Evolutionary conservation across 2,113 vertebrate genomes (phyloP).

Genomic region (Orthochromis malagaraziensis): DNA sequence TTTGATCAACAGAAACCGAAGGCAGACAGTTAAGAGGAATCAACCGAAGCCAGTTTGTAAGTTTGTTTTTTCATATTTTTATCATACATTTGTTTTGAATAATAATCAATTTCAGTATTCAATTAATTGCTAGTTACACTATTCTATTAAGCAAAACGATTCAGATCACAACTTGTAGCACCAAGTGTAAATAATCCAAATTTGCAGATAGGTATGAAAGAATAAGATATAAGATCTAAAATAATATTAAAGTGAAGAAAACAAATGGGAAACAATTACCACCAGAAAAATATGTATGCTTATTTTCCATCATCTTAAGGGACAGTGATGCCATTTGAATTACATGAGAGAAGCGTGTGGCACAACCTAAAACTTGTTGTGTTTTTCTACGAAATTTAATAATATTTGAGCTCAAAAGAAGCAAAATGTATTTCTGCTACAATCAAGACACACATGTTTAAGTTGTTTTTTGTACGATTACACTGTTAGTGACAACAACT

Average conservation of each 20-base stretch:
- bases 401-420: neutral
- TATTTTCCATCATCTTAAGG: neutral
- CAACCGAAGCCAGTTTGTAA: slow-evolving; percentile 50
- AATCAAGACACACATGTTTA: neutral
- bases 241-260: neutral
- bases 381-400: neutral
- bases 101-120: neutral
- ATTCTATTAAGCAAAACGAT: neutral
- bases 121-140: neutral
- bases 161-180: neutral
- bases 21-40: slow-evolving; percentile 29
- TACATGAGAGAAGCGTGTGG: neutral
- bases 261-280: neutral
- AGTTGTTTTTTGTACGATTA: neutral
- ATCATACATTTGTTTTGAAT: neutral
- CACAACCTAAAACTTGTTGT: neutral
- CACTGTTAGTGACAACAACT: neutral
- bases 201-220: neutral
- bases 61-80: neutral
- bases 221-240: neutral
- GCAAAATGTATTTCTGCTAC: neutral
- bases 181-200: neutral
- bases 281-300: neutral
- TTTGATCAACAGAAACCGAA: slow-evolving; percentile 43
- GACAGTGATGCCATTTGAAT: neutral